Evolutionary conservation across 2,113 vertebrate species (phyloP).

Genomic region (Dasyurus viverrinus): DNA sequence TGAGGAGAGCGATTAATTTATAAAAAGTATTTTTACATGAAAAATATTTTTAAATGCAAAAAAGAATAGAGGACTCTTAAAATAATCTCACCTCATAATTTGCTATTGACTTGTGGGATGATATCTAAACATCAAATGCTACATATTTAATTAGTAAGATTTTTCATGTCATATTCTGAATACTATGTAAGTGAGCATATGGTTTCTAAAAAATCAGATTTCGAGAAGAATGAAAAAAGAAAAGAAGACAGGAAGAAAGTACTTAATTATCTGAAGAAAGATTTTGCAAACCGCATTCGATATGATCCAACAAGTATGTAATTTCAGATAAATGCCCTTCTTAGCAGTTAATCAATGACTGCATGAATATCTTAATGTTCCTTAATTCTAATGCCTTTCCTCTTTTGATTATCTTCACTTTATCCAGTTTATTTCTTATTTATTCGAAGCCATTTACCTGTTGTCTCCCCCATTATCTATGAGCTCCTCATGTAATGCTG

Average conservation of each 20-base stretch:
- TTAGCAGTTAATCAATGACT: neutral
- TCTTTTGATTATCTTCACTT: neutral
- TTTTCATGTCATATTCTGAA: constrained; percentile 64
- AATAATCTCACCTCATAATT: neutral
- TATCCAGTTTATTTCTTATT: neutral
- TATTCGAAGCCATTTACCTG: neutral
- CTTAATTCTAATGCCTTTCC: neutral
- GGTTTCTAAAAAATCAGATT: constrained; percentile 15
- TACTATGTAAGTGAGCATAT: neutral
- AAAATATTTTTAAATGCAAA: neutral
- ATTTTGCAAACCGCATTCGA: neutral
- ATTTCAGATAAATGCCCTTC: no score
- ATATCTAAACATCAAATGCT: neutral
- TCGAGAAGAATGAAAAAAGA: constrained; percentile 17
- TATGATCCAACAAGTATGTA: constrained; percentile 70
- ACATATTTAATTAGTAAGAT: neutral
- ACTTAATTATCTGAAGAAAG: neutral
- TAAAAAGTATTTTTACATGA: neutral
- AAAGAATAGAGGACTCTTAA: neutral
- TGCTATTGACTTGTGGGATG: neutral
- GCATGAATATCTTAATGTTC: neutral
- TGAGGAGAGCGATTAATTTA: neutral
- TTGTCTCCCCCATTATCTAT: neutral
- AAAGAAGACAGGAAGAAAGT: neutral
- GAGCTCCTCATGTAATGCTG: neutral